These are phyloP conservation scores for Bombylius discolor DNA, from an alignment of 2,888 invertebrate genomes.

Conservation along the genomic window DNA sequence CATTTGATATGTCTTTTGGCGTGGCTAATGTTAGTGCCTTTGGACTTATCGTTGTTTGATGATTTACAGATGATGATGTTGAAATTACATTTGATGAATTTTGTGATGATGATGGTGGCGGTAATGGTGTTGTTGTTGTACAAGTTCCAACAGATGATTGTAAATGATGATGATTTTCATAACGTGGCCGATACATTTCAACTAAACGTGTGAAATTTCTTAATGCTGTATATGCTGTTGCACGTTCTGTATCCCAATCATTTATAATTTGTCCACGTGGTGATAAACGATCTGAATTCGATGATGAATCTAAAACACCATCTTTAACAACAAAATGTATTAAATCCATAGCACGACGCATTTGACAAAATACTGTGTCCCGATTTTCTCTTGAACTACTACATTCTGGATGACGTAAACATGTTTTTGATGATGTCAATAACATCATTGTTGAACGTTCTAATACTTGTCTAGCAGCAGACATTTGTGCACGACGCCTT, in stretches of 20 bases:
- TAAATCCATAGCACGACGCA: conserved; percentile 92
- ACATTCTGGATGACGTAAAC: conserved; percentile 88
- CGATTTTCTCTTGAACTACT: conserved; percentile 86
- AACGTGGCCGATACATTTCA: conserved; percentile 45
- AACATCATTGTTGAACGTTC: conserved; percentile 95
- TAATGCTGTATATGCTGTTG: conserved; percentile 63
- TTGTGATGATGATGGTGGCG: not conserved
- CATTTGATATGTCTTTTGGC: conserved; percentile 16
- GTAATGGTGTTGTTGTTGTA: not conserved
- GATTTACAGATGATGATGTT: conserved; percentile 4
- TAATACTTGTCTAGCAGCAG: conserved; percentile 85
- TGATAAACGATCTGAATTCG: conserved; percentile 13
- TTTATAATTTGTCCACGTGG: conserved; percentile 33
- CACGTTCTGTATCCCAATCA: conserved; percentile 49
- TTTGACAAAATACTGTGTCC: conserved; percentile 96
- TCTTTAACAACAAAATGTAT: conserved; percentile 96
- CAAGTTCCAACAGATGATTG: not conserved
- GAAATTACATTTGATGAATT: not conserved
- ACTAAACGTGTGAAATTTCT: conserved; percentile 69
- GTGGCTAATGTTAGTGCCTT: conserved; percentile 10
- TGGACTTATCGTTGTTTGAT: conserved; percentile 9
- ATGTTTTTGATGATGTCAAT: conserved; percentile 91
- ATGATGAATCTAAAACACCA: conserved; percentile 63
- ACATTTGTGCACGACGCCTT: conserved; percentile 88
- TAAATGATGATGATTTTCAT: conserved; percentile 14